Base-by-base conservation (phyloP, 1,140 invertebrate genomes). In the Pachypeltis micranthus region DNA sequence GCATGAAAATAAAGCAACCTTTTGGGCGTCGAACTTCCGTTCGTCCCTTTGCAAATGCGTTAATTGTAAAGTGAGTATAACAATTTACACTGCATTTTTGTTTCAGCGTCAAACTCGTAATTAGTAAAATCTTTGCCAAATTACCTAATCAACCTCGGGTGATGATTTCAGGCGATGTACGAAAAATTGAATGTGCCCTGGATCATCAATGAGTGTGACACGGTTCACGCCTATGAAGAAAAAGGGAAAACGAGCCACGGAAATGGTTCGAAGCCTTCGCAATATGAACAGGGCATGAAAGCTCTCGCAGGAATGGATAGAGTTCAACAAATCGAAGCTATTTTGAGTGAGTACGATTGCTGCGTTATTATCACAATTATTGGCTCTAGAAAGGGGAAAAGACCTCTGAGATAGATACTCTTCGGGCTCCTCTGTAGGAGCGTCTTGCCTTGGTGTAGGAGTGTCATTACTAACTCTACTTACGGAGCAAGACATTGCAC, bases 191-290 rank as follows among this genome's bases (percentile, higher is more conserved):
- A 82, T 26, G 74, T 93, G 14, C 69, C 75, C 47, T 97, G 86
- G 75, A 73, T 97, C 31, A 73, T 86, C 3, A 91, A 96, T 76
- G 74, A 79, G 12, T 81, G 86, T 67, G 94, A 98, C 70, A 92
- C 90, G 24, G 87, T 95, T 0, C 81, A 83, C 63, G 82, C 82
- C 0, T 97, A 97, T 74, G 93, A 96, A 77, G 84, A 86, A 69
- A 81, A 86, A 67, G 87, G 87, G 1, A 84, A 83, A 75, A 75
- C 77, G 1, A n/a, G 19, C 4, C 59, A 23, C 1, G 27, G 25
- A 10, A 27, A 62, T 19, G 74, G 71, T n/a, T 67, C 72, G 55
- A 72, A 71, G 44, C 73, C 79, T 68, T 78, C 81, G 2, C 82
- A 83, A 57, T 89, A 91, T 71, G 87, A 91, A 70, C 81, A 83